phyloP scores from a whole-genome alignment of 2,888 invertebrate genomes.

The Entomobrya proxima region DNA sequence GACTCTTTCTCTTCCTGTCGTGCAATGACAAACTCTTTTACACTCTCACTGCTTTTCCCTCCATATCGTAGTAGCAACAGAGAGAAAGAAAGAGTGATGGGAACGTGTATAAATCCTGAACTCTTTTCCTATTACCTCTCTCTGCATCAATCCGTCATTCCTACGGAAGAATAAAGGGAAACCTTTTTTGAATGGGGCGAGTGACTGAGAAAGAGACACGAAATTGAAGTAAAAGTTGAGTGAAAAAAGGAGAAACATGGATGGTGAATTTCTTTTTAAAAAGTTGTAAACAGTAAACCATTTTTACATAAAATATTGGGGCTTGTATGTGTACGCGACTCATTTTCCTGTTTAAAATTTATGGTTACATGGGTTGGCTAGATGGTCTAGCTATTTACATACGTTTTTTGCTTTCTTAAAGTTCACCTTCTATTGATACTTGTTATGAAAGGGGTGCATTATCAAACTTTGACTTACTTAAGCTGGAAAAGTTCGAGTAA shows the following conservation, averaged over 20 bases:
- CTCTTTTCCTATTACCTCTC: constrained; percentile 62
- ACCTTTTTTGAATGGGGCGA: neutral
- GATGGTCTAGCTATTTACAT: no score
- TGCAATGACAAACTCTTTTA: constrained; percentile 8
- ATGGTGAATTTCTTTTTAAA: neutral
- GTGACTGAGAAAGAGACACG: neutral
- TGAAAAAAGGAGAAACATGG: neutral
- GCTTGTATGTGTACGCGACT: neutral
- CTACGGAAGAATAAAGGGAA: constrained; percentile 23
- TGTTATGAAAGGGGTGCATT: neutral
- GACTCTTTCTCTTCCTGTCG: constrained; percentile 14
- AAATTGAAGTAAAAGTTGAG: neutral
- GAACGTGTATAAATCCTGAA: constrained; percentile 28
- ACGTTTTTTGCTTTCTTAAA: neutral
- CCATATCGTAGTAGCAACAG: neutral
- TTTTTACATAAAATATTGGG: neutral
- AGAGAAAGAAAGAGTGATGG: neutral
- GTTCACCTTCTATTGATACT: neutral
- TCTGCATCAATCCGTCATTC: constrained; percentile 70
- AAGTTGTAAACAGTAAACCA: no score
- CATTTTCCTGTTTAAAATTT: constrained; percentile 33
- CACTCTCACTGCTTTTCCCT: neutral
- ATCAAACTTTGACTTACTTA: no score
- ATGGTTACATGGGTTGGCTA: constrained; percentile 42
- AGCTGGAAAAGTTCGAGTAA: no score